Base-by-base conservation (phyloP, 2,888 invertebrate species). In the Lathronympha strigana region DNA sequence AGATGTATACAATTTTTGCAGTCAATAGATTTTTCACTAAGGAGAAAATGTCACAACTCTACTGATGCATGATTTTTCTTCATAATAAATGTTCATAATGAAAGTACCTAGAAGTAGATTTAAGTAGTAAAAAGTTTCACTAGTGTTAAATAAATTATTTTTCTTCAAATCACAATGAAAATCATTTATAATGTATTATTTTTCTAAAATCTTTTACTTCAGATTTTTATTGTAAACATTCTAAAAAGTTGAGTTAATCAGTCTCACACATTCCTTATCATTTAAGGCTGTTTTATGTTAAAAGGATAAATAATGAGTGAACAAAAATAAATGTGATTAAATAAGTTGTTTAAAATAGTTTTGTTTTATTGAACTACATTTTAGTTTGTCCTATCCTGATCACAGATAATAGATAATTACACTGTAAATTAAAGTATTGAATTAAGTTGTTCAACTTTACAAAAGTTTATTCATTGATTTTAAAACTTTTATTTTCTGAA, bases 271-370 rank as follows among this genome's bases (percentile, higher is more conserved):
- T 91, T 91, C 90, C 90, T 85, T 74, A 78, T 80, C 76, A 36
- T 72, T 76, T 78, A 86, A 86, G 88, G 87, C 88, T 90, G 88
- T 89, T 84, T 83, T 83, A 83, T 81, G 78, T 77, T 73, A 71
- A 64, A 72, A 66, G 67, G 71, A 76, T 78, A 76, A 70, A 71
- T 76, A 79, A 78, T 72, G 83, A 81, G 81, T 86, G 86, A 90
- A 88, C 89, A 90, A 89, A 84, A 81, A 82, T 86, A 82, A 86
- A 83, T 81, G 83, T 85, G 82, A 87, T 88, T 77, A 87, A 80
- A 81, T 78, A 82, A 79, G 73, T 76, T 77, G 78, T 76, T 79
- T 82, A 78, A 75, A 73, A 71, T 75, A 76, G 74, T 71, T 55
- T 73, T 70, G n/a, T 64, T 66, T 25, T 57, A 51, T 62, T 68